Base-by-base conservation (phyloP, 2,113 vertebrate genomes). In the Fregata magnificens region DNA sequence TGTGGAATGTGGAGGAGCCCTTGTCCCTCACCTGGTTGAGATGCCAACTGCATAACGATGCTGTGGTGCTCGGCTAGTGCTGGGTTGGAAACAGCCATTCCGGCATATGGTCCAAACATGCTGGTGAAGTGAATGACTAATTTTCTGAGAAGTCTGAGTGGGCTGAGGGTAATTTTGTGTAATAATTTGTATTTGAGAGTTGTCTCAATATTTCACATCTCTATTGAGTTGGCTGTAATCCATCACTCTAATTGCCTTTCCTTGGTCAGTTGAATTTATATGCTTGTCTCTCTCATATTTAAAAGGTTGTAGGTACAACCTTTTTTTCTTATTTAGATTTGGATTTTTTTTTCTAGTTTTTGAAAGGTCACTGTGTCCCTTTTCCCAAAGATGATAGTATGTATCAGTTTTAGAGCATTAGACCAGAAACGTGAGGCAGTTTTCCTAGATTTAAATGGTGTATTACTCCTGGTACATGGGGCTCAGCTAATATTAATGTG, bases 211-310 rank as follows among this genome's bases (percentile, higher is more conserved):
- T 92, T 81, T 73, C 85, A 86, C 38, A 16, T 59, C 80, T 65
- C 82, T 56, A 10, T 66, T 26, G 71, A 58, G 19, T 3, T 81
- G 83, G 85, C 80, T 74, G 53, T 13, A 78, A 86, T 95, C 86
- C 88, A 92, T 97, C 95, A 71, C 40, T 42, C 38, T 58, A 65
- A 92, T 82, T 94, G 88, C 82, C 42, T 81, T 56, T 66, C 82
- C 82, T 81, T 79, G 86, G 47, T 38, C 88, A 88, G 13, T 13
- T 89, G 79, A 18, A 94, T 95, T 94, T 42, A 91, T 91, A 8
- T 25, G 59, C 90, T 38, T 63, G 71, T 88, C 71, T 78, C 67
- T 25, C 42, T 82, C 66, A 5, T 14, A 14, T 73, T 92, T 77
- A 45, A 78, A 67, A 42, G 47, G 55, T 5, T 80, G 59, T 59